phyloP scores from a whole-genome alignment of 2,797 vertebrate species.

The Melanotaenia pygmaea region DNA sequence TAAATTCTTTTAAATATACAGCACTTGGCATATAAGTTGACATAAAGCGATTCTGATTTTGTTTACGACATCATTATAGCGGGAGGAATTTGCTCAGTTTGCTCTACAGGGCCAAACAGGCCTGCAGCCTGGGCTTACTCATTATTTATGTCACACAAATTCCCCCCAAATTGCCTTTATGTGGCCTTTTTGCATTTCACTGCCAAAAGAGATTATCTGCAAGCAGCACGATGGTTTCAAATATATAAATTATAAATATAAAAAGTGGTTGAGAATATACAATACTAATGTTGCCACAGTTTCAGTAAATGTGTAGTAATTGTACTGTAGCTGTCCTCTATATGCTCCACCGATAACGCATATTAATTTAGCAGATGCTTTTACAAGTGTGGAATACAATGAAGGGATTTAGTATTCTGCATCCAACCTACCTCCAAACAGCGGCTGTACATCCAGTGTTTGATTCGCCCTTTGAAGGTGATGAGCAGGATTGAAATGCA shows the following conservation, averaged over 20 bases:
- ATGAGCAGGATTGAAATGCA: too few species aligned
- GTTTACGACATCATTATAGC: constrained; percentile 68
- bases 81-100: constrained; percentile 62
- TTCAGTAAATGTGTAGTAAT: neutral
- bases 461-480: too few species aligned
- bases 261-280: constrained; percentile 11
- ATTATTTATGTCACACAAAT: constrained; percentile 71
- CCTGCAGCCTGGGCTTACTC: constrained; percentile 68
- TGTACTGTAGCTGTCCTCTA: neutral
- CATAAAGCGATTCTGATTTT: constrained; percentile 58
- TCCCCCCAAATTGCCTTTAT: constrained; percentile 65
- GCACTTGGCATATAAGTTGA: constrained; percentile 43
- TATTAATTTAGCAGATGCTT: too few species aligned
- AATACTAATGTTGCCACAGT: constrained; percentile 20
- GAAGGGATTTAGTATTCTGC: neutral
- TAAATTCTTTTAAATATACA: constrained; percentile 23
- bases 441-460: too few species aligned
- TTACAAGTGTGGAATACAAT: neutral
- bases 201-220: constrained; percentile 59
- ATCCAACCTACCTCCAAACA: too few species aligned
- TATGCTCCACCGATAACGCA: neutral
- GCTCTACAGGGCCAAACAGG: constrained; percentile 58
- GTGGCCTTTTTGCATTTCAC: constrained; percentile 54
- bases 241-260: constrained; percentile 13
- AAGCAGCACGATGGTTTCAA: constrained; percentile 49